A percentile compares a stretch with the other conserved stretches of the same genome.
Conservation (phyloP, 2,888 invertebrate genomes). For the Cepaea hortensis region DNA sequence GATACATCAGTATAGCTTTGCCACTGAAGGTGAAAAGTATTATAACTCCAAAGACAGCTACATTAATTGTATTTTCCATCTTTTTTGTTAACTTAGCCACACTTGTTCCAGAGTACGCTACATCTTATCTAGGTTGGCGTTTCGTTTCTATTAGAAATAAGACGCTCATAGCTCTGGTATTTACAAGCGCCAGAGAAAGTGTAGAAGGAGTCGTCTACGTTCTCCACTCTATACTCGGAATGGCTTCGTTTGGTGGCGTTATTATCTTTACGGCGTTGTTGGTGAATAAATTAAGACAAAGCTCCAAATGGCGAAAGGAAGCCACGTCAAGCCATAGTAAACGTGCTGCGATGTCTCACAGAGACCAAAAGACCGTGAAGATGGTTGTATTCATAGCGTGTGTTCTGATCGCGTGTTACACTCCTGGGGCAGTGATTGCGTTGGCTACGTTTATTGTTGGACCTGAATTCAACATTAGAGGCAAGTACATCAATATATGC, state of each 20-base stretch:
- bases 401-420: conserved; percentile 3
- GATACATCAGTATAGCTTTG: conserved; percentile 8
- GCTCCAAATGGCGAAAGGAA: not conserved
- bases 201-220: not conserved
- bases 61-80: not conserved
- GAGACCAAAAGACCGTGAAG: not conserved
- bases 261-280: not conserved
- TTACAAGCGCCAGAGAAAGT: not conserved
- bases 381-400: conserved; percentile 13
- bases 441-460: not conserved
- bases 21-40: conserved; percentile 23
- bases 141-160: not conserved
- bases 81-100: not conserved
- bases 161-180: not conserved
- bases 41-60: not conserved
- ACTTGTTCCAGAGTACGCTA: conserved; percentile 14
- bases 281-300: not conserved
- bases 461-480: conserved; percentile 8
- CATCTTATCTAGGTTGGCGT: not conserved
- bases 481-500: not conserved
- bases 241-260: not conserved
- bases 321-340: not conserved
- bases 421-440: not conserved
- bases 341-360: not conserved
- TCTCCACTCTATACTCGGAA: not conserved